Percentiles rank a stretch among this genome's conserved stretches.
These are phyloP conservation scores for Cheumatopsyche charites DNA, from an alignment of 1,140 invertebrate species.

Conservation along the genomic window DNA sequence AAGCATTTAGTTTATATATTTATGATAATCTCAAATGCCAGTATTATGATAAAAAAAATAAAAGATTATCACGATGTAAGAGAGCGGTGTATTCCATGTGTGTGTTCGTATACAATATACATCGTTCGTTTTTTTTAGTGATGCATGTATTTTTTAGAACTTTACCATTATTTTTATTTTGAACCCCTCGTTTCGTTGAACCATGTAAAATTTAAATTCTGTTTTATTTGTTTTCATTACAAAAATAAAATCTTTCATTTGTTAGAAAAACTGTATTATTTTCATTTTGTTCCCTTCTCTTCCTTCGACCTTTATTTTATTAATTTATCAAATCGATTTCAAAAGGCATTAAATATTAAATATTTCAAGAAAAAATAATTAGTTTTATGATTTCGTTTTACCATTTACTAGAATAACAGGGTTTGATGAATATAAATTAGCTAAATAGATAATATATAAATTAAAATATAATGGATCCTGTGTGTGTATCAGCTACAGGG, in stretches of 20 bases:
- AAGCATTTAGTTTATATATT: slow-evolving; percentile 29
- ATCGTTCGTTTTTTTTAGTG: slow-evolving; percentile 2
- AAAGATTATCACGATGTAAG: background rate
- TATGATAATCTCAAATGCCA: slow-evolving; percentile 39
- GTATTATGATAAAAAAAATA: slow-evolving; percentile 26
- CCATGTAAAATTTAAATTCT: slow-evolving; percentile 46
- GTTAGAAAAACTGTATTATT: slow-evolving; percentile 41
- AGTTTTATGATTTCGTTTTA: background rate
- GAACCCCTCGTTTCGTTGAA: slow-evolving; percentile 40
- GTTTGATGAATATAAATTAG: slow-evolving; percentile 30
- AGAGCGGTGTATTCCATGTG: background rate
- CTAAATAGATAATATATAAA: slow-evolving; percentile 14
- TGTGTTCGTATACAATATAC: background rate
- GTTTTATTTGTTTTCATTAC: slow-evolving; percentile 46
- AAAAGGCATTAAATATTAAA: too few relatives aligned
- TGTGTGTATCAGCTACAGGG: slow-evolving; percentile 21
- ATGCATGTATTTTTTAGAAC: slow-evolving; percentile 16
- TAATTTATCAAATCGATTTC: background rate
- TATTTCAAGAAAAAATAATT: too few relatives aligned
- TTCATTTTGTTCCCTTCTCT: slow-evolving; percentile 35
- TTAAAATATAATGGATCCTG: slow-evolving; percentile 15
- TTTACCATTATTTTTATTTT: slow-evolving; percentile 36
- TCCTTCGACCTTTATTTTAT: background rate
- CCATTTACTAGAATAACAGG: slow-evolving; percentile 35
- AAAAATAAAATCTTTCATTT: slow-evolving; percentile 46